Evolutionary conservation across 23 tunicate species (phyloP).

Genomic region (Styela clava): DNA sequence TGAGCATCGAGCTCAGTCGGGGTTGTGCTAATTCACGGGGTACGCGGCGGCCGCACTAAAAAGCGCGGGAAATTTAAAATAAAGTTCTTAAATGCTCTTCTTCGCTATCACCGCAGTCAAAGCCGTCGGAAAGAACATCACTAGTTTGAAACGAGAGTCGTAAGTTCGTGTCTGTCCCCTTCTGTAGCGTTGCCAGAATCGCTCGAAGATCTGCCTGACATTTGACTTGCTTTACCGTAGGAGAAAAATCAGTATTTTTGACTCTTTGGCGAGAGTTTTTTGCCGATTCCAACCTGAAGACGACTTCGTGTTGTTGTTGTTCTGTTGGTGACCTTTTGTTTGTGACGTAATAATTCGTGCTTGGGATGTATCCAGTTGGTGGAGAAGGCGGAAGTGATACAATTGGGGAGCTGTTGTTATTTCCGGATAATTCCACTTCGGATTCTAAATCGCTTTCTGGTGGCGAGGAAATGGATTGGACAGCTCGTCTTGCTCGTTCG

Average conservation of each 20-base stretch:
- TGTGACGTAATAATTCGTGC: constrained; percentile 10
- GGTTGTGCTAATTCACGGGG: no score
- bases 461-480: neutral
- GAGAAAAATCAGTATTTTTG: neutral
- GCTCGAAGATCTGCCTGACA: constrained; percentile 6
- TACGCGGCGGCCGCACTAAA: no score
- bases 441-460: constrained; percentile 26
- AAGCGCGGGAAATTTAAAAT: no score
- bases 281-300: constrained; percentile 6
- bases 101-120: neutral
- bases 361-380: neutral
- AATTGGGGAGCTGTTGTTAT: neutral
- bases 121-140: constrained; percentile 15
- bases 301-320: neutral
- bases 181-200: neutral
- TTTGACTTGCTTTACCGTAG: neutral
- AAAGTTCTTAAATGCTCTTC: neutral
- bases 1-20: no score
- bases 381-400: constrained; percentile 22
- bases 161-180: constrained; percentile 11
- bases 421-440: neutral
- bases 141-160: neutral
- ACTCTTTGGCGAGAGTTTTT: neutral
- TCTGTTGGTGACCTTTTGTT: no score
- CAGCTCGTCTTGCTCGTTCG: neutral